Conservation (phyloP, 2,113 vertebrate genomes). For the Sapayoa aenigma region DNA sequence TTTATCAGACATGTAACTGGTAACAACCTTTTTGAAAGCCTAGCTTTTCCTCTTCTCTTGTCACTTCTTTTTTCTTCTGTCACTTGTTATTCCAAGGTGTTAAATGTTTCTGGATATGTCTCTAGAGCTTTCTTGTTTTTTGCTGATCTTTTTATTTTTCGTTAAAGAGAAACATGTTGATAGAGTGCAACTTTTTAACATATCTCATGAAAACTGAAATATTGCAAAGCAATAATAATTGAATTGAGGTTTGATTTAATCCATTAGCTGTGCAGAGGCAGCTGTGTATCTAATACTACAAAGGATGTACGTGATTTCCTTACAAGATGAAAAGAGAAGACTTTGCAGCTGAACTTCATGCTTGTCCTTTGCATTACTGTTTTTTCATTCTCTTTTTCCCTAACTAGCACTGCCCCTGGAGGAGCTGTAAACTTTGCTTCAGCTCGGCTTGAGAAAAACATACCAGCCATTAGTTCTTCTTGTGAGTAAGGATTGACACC, state of each 20-base stretch:
- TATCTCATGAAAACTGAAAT: background rate
- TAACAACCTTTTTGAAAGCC: background rate
- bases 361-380: background rate
- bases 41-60: background rate
- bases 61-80: background rate
- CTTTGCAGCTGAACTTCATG: background rate
- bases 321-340: background rate
- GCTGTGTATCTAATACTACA: background rate
- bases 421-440: background rate
- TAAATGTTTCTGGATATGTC: background rate
- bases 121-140: background rate
- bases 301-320: background rate
- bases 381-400: background rate
- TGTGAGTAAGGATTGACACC: slow-evolving; percentile 44
- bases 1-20: background rate
- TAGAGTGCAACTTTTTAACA: background rate
- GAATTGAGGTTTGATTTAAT: background rate
- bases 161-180: background rate
- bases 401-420: background rate
- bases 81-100: background rate
- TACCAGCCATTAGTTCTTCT: background rate
- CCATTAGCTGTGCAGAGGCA: background rate
- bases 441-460: background rate
- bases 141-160: background rate
- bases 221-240: background rate